Base-by-base conservation (phyloP, 1,140 invertebrate species). In the Drosophila carrolli region DNA sequence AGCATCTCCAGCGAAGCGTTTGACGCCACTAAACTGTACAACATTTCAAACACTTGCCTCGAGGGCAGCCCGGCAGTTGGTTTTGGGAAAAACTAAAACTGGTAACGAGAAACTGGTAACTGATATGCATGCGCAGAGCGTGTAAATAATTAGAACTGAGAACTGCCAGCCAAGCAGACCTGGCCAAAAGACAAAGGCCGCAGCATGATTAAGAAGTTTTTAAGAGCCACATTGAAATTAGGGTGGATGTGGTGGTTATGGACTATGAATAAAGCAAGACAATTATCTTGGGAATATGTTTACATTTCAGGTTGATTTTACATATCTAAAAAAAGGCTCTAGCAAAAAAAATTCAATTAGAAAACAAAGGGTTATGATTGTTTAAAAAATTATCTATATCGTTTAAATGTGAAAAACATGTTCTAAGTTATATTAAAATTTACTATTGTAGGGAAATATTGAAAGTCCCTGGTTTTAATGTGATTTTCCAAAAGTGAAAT, bases 91-190 rank as follows among this genome's bases (percentile, higher is more conserved):
- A 66, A 67, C 46, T 57, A 29, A 71, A 70, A 58, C 68, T 58
- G 70, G 62, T 40, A 59, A 63, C 56, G 29, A 66, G 50, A 77
- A 76, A 83, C 81, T 83, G 72, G 83, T 83, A 88, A 88, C 71
- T 82, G 83, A 88, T 88, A 88, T 88, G 84, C 83, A 88, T 80
- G 84, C 76, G 79, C 83, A 58, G 46, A 89, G 79, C 80, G 75
- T 88, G 84, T 88, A 88, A 88, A 88, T 80, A 88, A 88, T 88
- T 88, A 88, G 83, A 83, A 41, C 65, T 41, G 58, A 62, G 71
- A 50, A 59, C 55, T 60, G 55, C 41, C 57, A 56, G 59, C 53
- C 63, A 57, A 65, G 59, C 75, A 56, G 23, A 23, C 14, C 67
- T 44, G 47, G 47, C 53, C 66, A 48, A 62, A 43, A 60, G 63